Conservation (phyloP, 2,113 vertebrate genomes). For the Cisticola juncidis region DNA sequence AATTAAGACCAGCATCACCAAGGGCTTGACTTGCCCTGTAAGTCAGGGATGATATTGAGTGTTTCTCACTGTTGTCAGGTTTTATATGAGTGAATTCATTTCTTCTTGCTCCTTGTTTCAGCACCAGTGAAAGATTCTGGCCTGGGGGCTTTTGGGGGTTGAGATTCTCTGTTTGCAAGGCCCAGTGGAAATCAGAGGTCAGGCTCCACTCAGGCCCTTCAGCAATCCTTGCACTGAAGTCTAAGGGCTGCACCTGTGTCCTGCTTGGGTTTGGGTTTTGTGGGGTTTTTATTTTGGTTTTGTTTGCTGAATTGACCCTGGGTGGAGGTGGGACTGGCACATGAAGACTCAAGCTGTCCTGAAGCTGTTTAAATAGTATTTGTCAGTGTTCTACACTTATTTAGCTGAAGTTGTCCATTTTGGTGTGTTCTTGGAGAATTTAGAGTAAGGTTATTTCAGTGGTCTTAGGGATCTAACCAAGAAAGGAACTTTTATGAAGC, state of each 20-base stretch:
- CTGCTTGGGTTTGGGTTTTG: background rate
- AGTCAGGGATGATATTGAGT: background rate
- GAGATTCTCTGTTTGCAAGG: background rate
- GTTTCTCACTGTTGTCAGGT: background rate
- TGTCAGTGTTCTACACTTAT: background rate
- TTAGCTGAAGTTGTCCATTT: background rate
- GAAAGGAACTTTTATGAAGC: background rate
- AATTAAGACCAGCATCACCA: background rate
- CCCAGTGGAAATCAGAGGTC: background rate
- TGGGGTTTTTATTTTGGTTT: background rate
- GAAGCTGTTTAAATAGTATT: background rate
- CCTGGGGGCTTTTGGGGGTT: background rate
- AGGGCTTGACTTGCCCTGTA: background rate
- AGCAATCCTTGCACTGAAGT: background rate
- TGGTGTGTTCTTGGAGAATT: background rate
- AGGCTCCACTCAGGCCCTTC: background rate
- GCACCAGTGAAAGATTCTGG: background rate
- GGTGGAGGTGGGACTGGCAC: background rate
- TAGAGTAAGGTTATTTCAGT: background rate
- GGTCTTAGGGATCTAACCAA: background rate
- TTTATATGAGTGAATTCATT: too few relatives aligned
- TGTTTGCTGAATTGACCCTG: background rate
- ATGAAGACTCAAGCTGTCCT: background rate
- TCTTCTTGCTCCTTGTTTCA: background rate
- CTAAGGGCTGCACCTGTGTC: background rate